A percentile compares a stretch with the other conserved stretches of the same genome.
Evolutionary conservation across 53 echinoderm and acorn worm genomes (phyloP).

Genomic region (Glandiceps talaboti): DNA sequence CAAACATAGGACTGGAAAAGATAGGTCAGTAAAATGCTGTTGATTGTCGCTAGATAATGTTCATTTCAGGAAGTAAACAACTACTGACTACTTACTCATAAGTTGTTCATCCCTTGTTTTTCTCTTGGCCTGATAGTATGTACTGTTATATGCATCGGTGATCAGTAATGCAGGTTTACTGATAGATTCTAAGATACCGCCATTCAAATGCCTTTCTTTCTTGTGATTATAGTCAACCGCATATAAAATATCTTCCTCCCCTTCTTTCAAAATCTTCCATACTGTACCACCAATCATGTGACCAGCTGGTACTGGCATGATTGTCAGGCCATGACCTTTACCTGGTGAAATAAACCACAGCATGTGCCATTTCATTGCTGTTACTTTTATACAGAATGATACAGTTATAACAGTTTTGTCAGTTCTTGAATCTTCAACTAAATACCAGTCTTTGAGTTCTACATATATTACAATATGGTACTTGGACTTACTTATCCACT

Average conservation of each 20-base stretch:
- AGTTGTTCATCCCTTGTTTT: constrained; percentile 82
- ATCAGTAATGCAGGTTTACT: constrained; percentile 89
- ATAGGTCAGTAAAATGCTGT: too few relatives aligned
- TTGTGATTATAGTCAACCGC: constrained; percentile 99
- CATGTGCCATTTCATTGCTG: too few relatives aligned
- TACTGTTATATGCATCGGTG: constrained; percentile 93
- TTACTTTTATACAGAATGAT: too few relatives aligned
- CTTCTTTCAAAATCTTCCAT: constrained; percentile 97
- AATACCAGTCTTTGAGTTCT: too few relatives aligned
- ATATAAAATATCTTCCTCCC: constrained; percentile 91
- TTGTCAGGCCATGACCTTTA: constrained; percentile 92
- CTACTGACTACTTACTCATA: constrained; percentile 90
- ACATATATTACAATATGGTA: too few relatives aligned
- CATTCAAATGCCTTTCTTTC: constrained; percentile 95
- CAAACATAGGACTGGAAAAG: too few relatives aligned
- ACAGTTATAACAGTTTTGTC: too few relatives aligned
- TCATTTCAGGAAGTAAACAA: too few relatives aligned
- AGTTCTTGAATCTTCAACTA: too few relatives aligned
- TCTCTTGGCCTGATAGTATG: constrained; percentile 79
- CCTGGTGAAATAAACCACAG: constrained; percentile 34
- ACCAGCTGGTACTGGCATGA: constrained; percentile 85
- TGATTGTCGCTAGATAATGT: too few relatives aligned
- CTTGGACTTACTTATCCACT: too few relatives aligned
- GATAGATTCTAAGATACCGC: constrained; percentile 74
- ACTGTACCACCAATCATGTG: constrained; percentile 99